Conservation (phyloP, 2,113 vertebrate genomes). For the Petrocephalus zakoni region DNA sequence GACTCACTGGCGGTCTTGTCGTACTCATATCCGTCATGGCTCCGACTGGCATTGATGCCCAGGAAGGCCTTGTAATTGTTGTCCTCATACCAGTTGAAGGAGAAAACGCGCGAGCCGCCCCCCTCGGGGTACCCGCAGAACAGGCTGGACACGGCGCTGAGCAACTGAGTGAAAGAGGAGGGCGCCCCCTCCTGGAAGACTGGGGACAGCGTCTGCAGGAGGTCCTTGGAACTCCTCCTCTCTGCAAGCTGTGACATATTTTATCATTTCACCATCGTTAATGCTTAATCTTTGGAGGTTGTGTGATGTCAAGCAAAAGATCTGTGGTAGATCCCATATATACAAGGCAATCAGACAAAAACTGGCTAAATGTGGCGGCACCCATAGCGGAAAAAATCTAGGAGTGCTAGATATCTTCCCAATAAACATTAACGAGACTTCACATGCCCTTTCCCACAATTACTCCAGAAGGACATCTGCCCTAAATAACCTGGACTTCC, state of each 20-base stretch:
- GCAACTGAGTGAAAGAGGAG: constrained; percentile 65
- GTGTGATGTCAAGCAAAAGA: background rate
- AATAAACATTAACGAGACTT: background rate
- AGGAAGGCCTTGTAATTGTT: constrained; percentile 97
- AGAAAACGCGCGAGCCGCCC: constrained; percentile 79
- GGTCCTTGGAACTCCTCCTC: constrained; percentile 66
- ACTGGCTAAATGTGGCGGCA: background rate
- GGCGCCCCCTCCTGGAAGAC: constrained; percentile 61
- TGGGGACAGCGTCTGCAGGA: constrained; percentile 61
- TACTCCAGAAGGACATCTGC: background rate
- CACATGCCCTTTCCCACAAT: background rate
- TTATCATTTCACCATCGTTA: background rate
- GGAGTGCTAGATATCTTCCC: background rate
- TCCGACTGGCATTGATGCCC: constrained; percentile 78
- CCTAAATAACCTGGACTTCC: background rate
- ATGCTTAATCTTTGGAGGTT: background rate
- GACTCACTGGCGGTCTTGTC: constrained; percentile 82
- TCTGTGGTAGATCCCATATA: background rate
- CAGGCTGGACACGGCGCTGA: constrained; percentile 69
- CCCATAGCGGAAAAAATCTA: background rate
- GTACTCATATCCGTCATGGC: constrained; percentile 66
- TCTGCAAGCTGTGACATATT: constrained; percentile 59
- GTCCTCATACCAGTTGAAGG: constrained; percentile 99
- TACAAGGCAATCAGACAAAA: background rate
- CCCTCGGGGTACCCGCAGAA: constrained; percentile 89